Conservation (phyloP, 2,113 vertebrate species). For the Donacobius atricapilla region DNA sequence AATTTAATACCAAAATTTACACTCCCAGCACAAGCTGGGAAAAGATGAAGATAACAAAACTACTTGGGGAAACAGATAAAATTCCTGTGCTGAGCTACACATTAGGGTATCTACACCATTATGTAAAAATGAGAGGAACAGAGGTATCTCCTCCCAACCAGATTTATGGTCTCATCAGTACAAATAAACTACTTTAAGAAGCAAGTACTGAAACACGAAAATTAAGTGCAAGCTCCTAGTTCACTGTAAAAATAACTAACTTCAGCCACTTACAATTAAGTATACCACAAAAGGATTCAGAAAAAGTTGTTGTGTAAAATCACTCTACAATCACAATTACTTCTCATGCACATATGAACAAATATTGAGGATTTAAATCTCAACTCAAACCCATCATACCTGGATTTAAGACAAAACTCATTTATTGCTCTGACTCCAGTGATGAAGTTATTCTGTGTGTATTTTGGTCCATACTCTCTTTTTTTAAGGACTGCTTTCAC, state of each 20-base stretch:
- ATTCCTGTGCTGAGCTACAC: neutral
- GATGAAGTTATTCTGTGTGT: constrained; percentile 98
- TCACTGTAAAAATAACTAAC: neutral
- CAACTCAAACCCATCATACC: constrained; percentile 71
- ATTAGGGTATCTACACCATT: neutral
- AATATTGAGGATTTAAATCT: neutral
- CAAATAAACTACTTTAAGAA: neutral
- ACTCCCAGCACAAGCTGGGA: neutral
- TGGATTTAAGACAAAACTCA: constrained; percentile 97
- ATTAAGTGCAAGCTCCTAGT: neutral
- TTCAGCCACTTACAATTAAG: neutral
- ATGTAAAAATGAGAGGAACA: neutral
- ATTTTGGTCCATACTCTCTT: constrained; percentile 93
- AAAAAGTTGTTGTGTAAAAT: neutral
- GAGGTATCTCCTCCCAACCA: rapidly evolving
- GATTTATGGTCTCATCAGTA: neutral
- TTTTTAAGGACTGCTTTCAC: constrained; percentile 97
- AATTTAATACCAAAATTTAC: neutral
- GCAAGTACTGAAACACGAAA: neutral
- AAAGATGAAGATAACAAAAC: neutral
- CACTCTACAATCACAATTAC: neutral
- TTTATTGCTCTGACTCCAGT: constrained; percentile 97
- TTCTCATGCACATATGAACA: neutral
- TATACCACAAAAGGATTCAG: neutral
- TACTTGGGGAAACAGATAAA: neutral